Percentiles rank a stretch among this genome's conserved stretches.
These are phyloP conservation scores for Trachops cirrhosus DNA, from an alignment of 2,797 vertebrate species.

Conservation along the genomic window DNA sequence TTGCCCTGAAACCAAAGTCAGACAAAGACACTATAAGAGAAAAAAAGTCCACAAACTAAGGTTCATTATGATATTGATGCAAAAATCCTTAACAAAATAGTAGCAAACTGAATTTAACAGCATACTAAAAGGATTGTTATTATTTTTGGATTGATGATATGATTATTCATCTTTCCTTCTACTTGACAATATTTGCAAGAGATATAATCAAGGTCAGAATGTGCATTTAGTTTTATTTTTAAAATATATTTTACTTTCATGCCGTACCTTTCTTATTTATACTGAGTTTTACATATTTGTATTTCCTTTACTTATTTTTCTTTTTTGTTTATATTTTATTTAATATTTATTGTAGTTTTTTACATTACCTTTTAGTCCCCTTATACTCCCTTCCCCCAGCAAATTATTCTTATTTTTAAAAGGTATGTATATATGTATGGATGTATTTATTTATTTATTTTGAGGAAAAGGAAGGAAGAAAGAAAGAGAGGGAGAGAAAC, in stretches of 20 bases:
- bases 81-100: neutral
- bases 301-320: neutral
- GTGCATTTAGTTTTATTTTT: neutral
- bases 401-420: too few relatives aligned
- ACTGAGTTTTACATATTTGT: neutral
- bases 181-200: neutral
- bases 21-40: neutral
- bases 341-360: too few relatives aligned
- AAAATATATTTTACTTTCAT: neutral
- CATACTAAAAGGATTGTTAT: neutral
- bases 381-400: too few relatives aligned
- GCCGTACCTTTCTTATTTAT: neutral
- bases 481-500: too few relatives aligned
- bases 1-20: neutral
- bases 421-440: too few relatives aligned
- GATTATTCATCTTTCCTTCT: neutral
- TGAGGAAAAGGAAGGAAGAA: too few relatives aligned
- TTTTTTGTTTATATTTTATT: too few relatives aligned
- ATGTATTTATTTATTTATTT: too few relatives aligned
- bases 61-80: neutral
- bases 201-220: neutral
- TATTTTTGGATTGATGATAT: neutral
- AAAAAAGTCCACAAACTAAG: neutral
- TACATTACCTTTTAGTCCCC: too few relatives aligned
- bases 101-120: neutral